Base-by-base conservation (phyloP, 2,113 vertebrate genomes). In the Mus spicilegus region DNA sequence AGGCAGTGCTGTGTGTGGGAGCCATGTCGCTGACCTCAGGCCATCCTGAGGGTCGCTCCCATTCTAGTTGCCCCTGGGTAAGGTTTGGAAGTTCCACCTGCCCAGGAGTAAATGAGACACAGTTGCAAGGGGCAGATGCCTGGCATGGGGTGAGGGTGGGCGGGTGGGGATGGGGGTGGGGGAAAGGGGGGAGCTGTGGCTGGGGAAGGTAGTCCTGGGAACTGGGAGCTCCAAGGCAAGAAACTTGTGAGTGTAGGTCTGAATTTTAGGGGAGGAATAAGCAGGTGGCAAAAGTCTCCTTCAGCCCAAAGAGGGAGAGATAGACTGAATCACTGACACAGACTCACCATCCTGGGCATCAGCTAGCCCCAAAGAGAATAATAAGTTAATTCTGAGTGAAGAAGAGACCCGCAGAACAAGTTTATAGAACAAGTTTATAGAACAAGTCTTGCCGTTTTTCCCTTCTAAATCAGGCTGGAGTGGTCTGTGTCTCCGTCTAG, bases 261-360 rank as follows among this genome's bases (percentile, higher is more conserved):
- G 9, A 36, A 54, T 26, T 11, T 7, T 3, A 39, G 17, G 19
- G 75, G 58, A 86, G 36, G 22, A 16, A 20, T 22, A 78, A 19
- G 22, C 51, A 12, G 56, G 1, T 3, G 1, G 19, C 46, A 78
- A 73, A 61, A 26, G 49, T 26, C 26, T 39, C 46, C 19, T 67
- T 10, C 16, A 6, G 0, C 1, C 13, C 16, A 9, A 2, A 20
- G 46, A 73, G 39, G 14, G 12, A 0, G 0, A 65, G 8, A 33
- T 42, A n/a, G 14, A 24, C 69, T 69, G 3, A 30, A n/a, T 7
- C 80, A 22, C 1, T 36, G 73, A 51, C 42, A 58, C 28, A 30
- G 82, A 14, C 73, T 82, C 76, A 85, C 16, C 42, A 7, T 13
- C 20, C 58, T 14, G 10, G 76, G n/a, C 20, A 3, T 26, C 30